Evolutionary conservation across 2,888 invertebrate genomes (phyloP).

Genomic region (Cephus pygmeus): DNA sequence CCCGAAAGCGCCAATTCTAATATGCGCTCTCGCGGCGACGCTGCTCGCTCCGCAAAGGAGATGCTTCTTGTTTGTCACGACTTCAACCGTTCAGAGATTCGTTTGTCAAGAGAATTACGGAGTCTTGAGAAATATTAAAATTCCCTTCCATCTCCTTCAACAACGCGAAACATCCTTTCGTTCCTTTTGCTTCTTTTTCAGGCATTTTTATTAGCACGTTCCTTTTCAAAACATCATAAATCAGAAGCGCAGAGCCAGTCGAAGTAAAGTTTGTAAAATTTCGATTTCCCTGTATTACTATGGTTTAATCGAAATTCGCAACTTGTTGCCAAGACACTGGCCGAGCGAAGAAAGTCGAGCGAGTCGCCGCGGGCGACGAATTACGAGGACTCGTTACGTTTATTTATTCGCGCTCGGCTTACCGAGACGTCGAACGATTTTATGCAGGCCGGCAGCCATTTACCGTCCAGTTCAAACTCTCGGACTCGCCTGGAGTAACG

Average conservation of each 20-base stretch:
- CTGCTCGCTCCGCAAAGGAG: slow-evolving; percentile 41
- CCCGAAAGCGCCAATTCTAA: not conserved
- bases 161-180: not conserved
- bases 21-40: slow-evolving; percentile 14
- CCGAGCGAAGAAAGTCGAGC: not conserved
- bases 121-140: slow-evolving; percentile 53
- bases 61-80: slow-evolving; percentile 57
- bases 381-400: not conserved
- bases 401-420: not conserved
- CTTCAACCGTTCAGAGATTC: slow-evolving; percentile 48
- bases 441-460: not conserved
- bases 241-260: not conserved
- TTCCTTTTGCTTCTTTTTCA: not conserved
- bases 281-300: not conserved
- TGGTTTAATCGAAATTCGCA: not conserved
- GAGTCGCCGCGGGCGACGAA: not conserved
- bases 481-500: not conserved
- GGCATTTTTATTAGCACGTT: not conserved
- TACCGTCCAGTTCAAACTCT: not conserved
- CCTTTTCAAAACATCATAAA: not conserved
- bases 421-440: not conserved
- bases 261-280: not conserved
- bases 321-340: not conserved
- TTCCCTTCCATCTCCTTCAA: slow-evolving; percentile 39
- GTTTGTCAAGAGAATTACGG: slow-evolving; percentile 57